phyloP scores from a whole-genome alignment of 2,113 vertebrate genomes.

The Apodemus sylvaticus region DNA sequence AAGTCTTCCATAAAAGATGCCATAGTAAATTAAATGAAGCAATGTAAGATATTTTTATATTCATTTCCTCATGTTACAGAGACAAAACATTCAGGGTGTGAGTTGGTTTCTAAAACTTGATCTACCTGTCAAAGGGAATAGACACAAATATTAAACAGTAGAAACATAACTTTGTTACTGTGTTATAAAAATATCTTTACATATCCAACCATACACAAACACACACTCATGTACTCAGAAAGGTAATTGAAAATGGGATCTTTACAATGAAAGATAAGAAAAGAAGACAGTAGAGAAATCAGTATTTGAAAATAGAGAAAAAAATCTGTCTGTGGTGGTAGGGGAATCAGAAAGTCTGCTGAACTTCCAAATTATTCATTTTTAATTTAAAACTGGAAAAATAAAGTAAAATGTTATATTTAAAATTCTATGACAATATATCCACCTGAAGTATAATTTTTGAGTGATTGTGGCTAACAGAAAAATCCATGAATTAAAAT shows the following conservation, averaged over 20 bases:
- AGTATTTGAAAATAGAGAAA: not conserved
- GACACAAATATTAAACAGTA: not conserved
- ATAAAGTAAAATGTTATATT: not conserved
- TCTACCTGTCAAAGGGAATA: too few relatives aligned
- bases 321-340: not conserved
- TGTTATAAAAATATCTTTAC: not conserved
- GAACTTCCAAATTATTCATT: not conserved
- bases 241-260: not conserved
- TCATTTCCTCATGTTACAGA: not conserved
- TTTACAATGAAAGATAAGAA: not conserved
- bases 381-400: not conserved
- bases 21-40: not conserved
- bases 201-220: too few relatives aligned
- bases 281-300: too few relatives aligned
- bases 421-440: not conserved
- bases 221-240: not conserved
- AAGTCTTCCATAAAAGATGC: not conserved
- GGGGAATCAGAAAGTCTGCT: too few relatives aligned
- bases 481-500: not conserved
- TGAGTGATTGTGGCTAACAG: not conserved
- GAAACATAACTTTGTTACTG: not conserved
- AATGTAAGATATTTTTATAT: not conserved
- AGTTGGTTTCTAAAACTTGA: not conserved
- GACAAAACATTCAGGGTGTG: not conserved
- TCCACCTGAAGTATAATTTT: not conserved